Percentiles rank a stretch among this genome's conserved stretches.
These are phyloP conservation scores for Schlechtendalia chinensis DNA, from an alignment of 1,140 invertebrate species.

Conservation along the genomic window DNA sequence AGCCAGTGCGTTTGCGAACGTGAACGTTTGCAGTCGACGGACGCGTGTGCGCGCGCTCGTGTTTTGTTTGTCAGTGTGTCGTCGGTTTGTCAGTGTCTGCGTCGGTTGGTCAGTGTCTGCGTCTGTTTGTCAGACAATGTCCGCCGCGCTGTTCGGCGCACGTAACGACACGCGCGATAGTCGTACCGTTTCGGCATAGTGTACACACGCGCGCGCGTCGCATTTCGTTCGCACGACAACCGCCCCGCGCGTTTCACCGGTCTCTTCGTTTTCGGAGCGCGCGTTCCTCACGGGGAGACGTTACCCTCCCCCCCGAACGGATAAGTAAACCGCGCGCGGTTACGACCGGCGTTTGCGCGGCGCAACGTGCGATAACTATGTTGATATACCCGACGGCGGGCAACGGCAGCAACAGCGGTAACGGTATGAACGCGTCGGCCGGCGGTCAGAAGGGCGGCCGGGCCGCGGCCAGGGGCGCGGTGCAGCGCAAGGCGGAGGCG, in stretches of 20 bases:
- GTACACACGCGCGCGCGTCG: no score
- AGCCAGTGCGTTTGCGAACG: conserved; percentile 16
- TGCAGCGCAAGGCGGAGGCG: conserved; percentile 24
- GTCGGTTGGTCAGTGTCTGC: not conserved
- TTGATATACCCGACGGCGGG: conserved; percentile 47
- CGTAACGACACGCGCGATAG: no score
- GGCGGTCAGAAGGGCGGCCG: conserved; percentile 27
- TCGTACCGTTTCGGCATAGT: no score
- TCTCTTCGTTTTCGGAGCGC: no score
- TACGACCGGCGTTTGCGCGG: no score
- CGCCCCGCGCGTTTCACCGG: no score
- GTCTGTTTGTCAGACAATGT: not conserved
- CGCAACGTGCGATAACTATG: conserved; percentile 19
- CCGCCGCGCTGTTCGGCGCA: not conserved
- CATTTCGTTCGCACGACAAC: no score
- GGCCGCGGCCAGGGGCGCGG: conserved; percentile 23
- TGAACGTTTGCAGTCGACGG: conserved; percentile 15
- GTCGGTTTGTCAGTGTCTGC: not conserved
- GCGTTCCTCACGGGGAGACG: no score
- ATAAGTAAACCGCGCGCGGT: no score
- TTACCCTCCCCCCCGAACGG: no score
- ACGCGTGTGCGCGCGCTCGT: no score
- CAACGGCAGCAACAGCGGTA: conserved; percentile 39
- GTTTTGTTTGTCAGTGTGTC: no score
- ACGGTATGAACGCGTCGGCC: conserved; percentile 25